Conservation (phyloP, 2,113 vertebrate genomes). For the Embiotoca jacksoni region DNA sequence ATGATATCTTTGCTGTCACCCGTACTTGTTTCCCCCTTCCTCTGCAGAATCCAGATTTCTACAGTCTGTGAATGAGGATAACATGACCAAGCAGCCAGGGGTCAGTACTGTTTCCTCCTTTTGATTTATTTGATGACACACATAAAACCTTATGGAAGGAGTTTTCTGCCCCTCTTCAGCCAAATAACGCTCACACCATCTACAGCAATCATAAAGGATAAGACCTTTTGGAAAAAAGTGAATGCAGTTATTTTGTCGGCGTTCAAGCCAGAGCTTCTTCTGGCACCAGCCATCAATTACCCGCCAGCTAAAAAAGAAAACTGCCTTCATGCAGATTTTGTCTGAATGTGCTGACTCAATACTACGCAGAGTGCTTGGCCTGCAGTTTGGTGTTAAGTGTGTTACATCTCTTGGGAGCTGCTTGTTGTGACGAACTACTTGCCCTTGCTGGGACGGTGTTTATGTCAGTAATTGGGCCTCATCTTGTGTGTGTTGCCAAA, state of each 20-base stretch:
- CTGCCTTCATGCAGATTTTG: slow-evolving; percentile 69
- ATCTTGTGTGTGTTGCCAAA: neutral
- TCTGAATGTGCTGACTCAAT: slow-evolving; percentile 62
- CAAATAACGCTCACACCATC: slow-evolving; percentile 13
- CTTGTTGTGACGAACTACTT: slow-evolving; percentile 65
- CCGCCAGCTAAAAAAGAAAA: slow-evolving; percentile 49
- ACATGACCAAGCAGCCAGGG: slow-evolving; percentile 99
- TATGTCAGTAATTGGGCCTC: slow-evolving; percentile 58
- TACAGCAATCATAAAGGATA: neutral
- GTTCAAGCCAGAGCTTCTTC: slow-evolving; percentile 44
- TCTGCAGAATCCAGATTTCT: slow-evolving; percentile 93
- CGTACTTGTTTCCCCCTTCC: neutral
- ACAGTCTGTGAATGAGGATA: slow-evolving; percentile 93
- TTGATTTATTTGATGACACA: slow-evolving; percentile 8
- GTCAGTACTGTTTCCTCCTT: slow-evolving; percentile 79
- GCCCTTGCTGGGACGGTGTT: slow-evolving; percentile 54
- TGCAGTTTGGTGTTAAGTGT: slow-evolving; percentile 72
- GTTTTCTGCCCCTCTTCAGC: neutral
- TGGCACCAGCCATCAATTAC: slow-evolving; percentile 68
- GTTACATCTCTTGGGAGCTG: slow-evolving; percentile 64
- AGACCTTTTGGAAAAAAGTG: neutral
- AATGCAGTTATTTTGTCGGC: slow-evolving; percentile 30
- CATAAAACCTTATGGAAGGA: neutral
- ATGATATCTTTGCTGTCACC: no score
- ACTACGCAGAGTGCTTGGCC: slow-evolving; percentile 57